phyloP scores from a whole-genome alignment of 37 sponge, comb jelly and placozoan species.

The Lycopodina hypogea region DNA sequence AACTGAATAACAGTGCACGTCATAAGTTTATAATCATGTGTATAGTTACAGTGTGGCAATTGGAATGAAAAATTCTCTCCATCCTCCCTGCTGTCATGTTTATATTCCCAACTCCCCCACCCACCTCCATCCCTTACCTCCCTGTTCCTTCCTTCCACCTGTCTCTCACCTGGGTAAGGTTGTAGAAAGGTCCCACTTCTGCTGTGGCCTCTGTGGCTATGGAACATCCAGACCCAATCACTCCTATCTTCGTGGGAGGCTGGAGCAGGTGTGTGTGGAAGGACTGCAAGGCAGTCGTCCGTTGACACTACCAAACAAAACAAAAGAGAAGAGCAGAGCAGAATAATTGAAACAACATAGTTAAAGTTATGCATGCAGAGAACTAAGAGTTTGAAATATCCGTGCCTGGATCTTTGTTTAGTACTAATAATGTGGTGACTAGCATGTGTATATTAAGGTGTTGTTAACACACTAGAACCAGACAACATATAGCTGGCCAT shows the following conservation, averaged over 20 bases:
- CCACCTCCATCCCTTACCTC: background rate
- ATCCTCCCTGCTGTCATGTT: no score
- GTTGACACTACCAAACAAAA: conserved; percentile 11
- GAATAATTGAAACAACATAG: background rate
- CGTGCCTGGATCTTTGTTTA: no score
- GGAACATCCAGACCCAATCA: conserved; percentile 30
- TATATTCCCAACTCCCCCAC: no score
- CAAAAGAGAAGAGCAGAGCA: background rate
- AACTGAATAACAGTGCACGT: no score
- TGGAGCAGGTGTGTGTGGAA: conserved; percentile 4
- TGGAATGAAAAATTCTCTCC: no score
- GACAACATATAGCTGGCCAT: no score
- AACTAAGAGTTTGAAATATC: no score
- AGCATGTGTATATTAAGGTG: no score
- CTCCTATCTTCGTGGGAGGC: conserved; percentile 16
- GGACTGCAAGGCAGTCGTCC: background rate
- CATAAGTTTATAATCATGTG: no score
- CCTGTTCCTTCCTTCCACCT: background rate
- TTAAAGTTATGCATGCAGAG: background rate
- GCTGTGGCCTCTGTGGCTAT: conserved; percentile 36
- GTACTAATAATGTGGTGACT: no score
- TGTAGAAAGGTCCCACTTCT: conserved; percentile 28
- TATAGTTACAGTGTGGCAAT: no score
- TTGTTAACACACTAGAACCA: no score
- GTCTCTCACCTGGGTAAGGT: conserved; percentile 18